Evolutionary conservation across 2,888 invertebrate species (phyloP).

Genomic region (Allygus modestus): DNA sequence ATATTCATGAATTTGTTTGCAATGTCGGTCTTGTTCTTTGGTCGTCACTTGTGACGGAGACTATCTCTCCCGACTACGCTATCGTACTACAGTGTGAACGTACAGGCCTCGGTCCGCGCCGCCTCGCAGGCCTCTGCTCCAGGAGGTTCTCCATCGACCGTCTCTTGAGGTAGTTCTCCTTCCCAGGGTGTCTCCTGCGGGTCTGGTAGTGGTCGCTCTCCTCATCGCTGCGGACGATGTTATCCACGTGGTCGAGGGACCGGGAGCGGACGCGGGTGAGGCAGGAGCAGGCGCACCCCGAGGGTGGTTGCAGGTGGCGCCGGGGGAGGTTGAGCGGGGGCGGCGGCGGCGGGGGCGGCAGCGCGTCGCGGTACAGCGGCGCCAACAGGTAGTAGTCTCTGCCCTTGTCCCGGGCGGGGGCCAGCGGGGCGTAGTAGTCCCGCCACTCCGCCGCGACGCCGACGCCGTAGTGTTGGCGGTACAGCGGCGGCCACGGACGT

Average conservation of each 20-base stretch:
- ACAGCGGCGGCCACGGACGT: constrained; percentile 83
- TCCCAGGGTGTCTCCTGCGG: constrained; percentile 72
- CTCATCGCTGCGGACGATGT: constrained; percentile 58
- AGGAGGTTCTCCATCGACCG: constrained; percentile 85
- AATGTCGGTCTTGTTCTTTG: too few species aligned
- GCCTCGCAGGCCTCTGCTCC: constrained; percentile 70
- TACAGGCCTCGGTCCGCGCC: constrained; percentile 50
- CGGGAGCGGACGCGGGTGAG: constrained; percentile 81
- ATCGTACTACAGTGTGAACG: constrained; percentile 12
- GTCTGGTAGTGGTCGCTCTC: constrained; percentile 66
- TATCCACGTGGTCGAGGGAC: constrained; percentile 81
- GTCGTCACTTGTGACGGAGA: too few species aligned
- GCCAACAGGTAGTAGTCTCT: constrained; percentile 82
- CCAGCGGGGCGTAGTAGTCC: constrained; percentile 77
- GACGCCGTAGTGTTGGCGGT: constrained; percentile 72
- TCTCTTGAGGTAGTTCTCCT: constrained; percentile 76
- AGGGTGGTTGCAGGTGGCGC: constrained; percentile 70
- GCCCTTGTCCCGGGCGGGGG: constrained; percentile 76
- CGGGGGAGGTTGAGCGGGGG: constrained; percentile 72
- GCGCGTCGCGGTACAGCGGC: constrained; percentile 82
- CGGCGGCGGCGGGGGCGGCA: constrained; percentile 78
- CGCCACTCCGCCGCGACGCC: constrained; percentile 69
- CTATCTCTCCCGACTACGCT: too few species aligned
- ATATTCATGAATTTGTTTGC: too few species aligned
- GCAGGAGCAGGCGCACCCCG: constrained; percentile 68